These are phyloP conservation scores for Tychaedon coryphoeus DNA, from an alignment of 2,113 vertebrate species.

Conservation along the genomic window DNA sequence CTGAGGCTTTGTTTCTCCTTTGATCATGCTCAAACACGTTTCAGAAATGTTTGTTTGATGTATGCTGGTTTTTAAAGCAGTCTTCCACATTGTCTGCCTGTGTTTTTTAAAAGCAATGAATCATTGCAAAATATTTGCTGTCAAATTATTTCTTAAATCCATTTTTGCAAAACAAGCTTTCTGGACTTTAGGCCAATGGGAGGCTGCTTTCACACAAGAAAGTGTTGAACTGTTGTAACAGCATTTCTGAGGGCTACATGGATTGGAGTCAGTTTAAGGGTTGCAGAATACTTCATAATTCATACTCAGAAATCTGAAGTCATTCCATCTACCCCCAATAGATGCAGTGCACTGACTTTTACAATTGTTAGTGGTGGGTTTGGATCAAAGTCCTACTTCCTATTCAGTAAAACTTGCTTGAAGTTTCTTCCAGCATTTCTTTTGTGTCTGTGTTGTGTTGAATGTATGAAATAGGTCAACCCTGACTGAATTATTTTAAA, in stretches of 20 bases:
- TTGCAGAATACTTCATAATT: neutral
- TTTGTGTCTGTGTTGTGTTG: neutral
- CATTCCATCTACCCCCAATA: neutral
- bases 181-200: neutral
- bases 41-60: constrained; percentile 69
- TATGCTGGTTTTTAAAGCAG: constrained; percentile 34
- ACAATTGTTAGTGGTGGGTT: neutral
- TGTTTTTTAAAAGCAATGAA: neutral
- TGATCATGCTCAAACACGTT: constrained; percentile 70
- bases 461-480: constrained; percentile 22
- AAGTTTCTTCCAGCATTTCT: neutral
- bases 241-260: neutral
- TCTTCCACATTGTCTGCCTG: neutral
- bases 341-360: neutral
- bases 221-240: neutral
- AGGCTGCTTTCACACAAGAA: neutral
- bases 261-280: neutral
- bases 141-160: constrained; percentile 25
- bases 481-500: constrained; percentile 4
- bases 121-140: constrained; percentile 3
- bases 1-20: constrained; percentile 62
- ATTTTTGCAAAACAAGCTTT: constrained; percentile 12
- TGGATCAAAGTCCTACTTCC: neutral
- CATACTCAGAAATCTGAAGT: neutral
- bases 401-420: neutral